A percentile compares a stretch with the other conserved stretches of the same genome.
Conservation (phyloP, 2,113 vertebrate genomes). For the Pelmatolapia mariae region DNA sequence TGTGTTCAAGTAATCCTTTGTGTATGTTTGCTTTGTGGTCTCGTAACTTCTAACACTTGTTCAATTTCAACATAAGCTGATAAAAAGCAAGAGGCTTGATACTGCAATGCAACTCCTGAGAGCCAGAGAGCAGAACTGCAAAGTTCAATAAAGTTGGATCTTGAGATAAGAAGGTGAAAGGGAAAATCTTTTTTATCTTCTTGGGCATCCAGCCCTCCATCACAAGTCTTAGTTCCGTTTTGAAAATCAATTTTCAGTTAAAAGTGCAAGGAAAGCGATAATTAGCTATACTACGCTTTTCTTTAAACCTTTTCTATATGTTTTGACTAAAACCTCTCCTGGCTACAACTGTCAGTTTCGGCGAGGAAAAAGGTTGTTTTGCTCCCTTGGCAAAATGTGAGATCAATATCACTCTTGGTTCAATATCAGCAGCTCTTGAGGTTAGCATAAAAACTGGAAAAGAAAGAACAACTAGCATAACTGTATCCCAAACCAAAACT, state of each 20-base stretch:
- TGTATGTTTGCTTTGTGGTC: background rate
- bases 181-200: background rate
- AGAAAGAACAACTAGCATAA: background rate
- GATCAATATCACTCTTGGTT: background rate
- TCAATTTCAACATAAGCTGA: background rate
- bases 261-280: background rate
- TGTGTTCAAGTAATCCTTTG: slow-evolving; percentile 7
- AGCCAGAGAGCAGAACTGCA: background rate
- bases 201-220: background rate
- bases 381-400: background rate
- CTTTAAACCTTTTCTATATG: background rate
- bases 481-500: background rate
- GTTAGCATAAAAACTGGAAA: background rate
- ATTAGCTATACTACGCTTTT: background rate
- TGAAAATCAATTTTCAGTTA: background rate
- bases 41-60: background rate
- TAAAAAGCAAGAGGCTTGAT: background rate
- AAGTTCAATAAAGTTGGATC: background rate
- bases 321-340: background rate
- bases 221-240: background rate
- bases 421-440: background rate
- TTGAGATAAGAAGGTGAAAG: background rate
- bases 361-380: accelerated
- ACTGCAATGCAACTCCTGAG: background rate
- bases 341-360: background rate